A percentile compares a stretch with the other conserved stretches of the same genome.
Evolutionary conservation across 2,113 vertebrate species (phyloP).

Genomic region (Prionailurus viverrinus): DNA sequence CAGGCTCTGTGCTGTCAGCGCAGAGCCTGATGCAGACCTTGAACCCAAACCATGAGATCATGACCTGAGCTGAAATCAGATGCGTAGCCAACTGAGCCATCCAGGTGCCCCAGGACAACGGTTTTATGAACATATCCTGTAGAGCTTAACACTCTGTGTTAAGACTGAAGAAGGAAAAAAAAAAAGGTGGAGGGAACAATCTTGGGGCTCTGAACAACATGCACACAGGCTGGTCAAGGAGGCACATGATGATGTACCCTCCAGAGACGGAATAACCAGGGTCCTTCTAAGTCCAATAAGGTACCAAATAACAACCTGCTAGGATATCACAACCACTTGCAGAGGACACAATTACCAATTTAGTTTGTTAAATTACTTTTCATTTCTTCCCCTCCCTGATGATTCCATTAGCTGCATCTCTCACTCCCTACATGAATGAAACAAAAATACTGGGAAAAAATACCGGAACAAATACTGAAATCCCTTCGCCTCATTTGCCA

Average conservation of each 20-base stretch:
- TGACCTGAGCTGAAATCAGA: too few species aligned
- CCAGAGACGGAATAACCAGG: not conserved
- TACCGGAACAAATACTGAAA: too few species aligned
- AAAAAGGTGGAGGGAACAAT: not conserved
- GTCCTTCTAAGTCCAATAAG: not conserved
- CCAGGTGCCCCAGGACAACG: not conserved
- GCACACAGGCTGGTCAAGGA: not conserved
- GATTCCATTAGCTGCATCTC: not conserved
- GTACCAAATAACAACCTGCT: not conserved
- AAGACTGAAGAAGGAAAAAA: not conserved
- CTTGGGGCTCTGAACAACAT: not conserved
- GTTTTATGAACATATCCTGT: not conserved
- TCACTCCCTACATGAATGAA: not conserved
- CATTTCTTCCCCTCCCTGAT: not conserved
- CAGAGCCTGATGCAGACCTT: too few species aligned
- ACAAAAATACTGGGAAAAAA: not conserved
- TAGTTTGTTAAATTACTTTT: not conserved
- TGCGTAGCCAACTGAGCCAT: too few species aligned
- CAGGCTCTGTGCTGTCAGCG: too few species aligned
- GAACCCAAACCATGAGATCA: too few species aligned
- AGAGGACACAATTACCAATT: not conserved
- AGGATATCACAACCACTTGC: not conserved
- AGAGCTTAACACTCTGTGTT: not conserved
- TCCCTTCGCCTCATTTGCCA: not conserved
- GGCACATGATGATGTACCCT: accelerated